These are phyloP conservation scores for Trigoniulus corallinus DNA, from an alignment of 1,140 invertebrate genomes.

Conservation along the genomic window DNA sequence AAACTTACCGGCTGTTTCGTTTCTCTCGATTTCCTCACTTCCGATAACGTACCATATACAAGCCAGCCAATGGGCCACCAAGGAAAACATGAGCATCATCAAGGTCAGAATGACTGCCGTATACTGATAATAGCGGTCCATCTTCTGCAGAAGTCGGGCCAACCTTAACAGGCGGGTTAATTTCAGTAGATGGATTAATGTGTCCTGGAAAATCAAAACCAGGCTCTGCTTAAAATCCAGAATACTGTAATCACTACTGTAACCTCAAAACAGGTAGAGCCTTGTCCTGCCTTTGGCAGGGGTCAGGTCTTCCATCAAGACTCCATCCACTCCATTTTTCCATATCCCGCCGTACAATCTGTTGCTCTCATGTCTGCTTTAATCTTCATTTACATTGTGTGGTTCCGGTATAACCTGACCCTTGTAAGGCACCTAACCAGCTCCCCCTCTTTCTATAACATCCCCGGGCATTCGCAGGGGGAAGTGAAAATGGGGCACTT, in stretches of 20 bases:
- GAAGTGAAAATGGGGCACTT: no score
- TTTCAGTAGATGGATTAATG: constrained; percentile 85
- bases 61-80: constrained; percentile 97
- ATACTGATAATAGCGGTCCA: constrained; percentile 94
- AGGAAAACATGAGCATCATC: constrained; percentile 85
- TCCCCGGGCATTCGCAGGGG: no score
- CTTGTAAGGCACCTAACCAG: no score
- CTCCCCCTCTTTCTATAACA: no score
- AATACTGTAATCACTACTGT: constrained; percentile 2
- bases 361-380: no score
- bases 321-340: no score
- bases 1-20: constrained; percentile 55
- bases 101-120: constrained; percentile 89
- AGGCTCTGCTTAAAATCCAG: background rate
- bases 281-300: constrained; percentile 5
- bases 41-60: constrained; percentile 98
- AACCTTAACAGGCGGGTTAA: constrained; percentile 79
- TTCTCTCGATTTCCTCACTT: constrained; percentile 53
- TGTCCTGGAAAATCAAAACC: constrained; percentile 28
- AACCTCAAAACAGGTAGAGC: no score
- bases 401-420: no score
- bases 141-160: constrained; percentile 86
- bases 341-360: no score
- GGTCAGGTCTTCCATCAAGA: background rate
- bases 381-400: no score